phyloP scores from a whole-genome alignment of 2,113 vertebrate genomes.

The Triplophysa siluroides region DNA sequence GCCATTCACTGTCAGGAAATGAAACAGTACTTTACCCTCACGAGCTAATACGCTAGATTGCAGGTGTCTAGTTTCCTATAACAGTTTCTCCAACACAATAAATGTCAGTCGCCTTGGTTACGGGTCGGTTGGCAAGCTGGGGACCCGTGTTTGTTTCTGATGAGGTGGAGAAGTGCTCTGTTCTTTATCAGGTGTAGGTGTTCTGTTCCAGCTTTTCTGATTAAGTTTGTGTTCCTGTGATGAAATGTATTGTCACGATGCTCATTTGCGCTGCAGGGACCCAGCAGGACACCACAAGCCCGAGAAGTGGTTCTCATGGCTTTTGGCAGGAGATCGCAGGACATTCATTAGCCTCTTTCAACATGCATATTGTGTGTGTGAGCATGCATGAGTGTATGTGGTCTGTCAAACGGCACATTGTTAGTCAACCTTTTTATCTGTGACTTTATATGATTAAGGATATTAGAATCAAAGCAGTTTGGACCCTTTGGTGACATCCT shows the following conservation, averaged over 20 bases:
- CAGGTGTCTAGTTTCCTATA: slow-evolving; percentile 74
- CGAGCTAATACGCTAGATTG: slow-evolving; percentile 58
- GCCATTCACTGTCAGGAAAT: slow-evolving; percentile 67
- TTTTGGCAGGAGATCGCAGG: slow-evolving; percentile 78
- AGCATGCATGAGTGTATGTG: slow-evolving; percentile 50
- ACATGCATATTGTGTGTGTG: slow-evolving; percentile 60
- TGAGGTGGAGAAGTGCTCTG: slow-evolving; percentile 71
- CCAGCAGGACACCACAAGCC: slow-evolving; percentile 74
- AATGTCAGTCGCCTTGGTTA: slow-evolving; percentile 70
- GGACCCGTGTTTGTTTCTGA: slow-evolving; percentile 73
- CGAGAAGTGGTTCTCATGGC: slow-evolving; percentile 82
- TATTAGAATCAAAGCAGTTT: not conserved
- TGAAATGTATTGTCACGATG: slow-evolving; percentile 81
- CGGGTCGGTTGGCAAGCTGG: slow-evolving; percentile 55
- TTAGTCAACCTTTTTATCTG: slow-evolving; percentile 37
- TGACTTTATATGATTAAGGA: not conserved
- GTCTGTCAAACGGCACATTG: slow-evolving; percentile 81
- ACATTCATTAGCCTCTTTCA: slow-evolving; percentile 83
- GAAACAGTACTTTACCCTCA: slow-evolving; percentile 53
- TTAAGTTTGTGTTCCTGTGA: slow-evolving; percentile 69
- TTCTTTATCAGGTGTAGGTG: slow-evolving; percentile 33
- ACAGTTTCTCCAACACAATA: slow-evolving; percentile 67
- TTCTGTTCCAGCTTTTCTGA: slow-evolving; percentile 29
- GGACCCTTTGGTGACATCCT: not conserved
- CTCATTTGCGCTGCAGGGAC: slow-evolving; percentile 74